These are phyloP conservation scores for Sanderia malayensis DNA, from an alignment of 30 jellyfish, hydroid and myxozoan genomes.

Conservation along the genomic window DNA sequence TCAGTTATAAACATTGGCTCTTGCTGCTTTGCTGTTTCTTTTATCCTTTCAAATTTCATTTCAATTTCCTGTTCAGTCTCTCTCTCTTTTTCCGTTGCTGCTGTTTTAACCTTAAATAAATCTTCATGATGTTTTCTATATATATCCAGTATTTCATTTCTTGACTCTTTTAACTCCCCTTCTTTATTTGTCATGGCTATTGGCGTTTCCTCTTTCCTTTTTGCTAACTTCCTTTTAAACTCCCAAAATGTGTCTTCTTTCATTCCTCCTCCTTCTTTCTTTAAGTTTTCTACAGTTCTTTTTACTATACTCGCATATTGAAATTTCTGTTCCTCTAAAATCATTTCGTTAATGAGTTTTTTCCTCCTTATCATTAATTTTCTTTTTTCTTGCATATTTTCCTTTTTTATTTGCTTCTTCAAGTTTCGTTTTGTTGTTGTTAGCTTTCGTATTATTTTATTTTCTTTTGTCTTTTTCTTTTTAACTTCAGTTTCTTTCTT, in stretches of 20 bases:
- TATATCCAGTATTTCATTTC: background rate
- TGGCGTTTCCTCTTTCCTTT: background rate
- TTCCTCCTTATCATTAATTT: constrained; percentile 5
- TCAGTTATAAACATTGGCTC: constrained; percentile 19
- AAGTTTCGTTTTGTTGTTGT: constrained; percentile 10
- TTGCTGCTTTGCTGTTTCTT: constrained; percentile 11
- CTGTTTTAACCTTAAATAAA: constrained; percentile 13
- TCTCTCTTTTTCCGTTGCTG: constrained; percentile 17
- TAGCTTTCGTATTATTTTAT: constrained; percentile 3
- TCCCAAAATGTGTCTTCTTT: constrained; percentile 38
- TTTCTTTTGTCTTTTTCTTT: constrained; percentile 2
- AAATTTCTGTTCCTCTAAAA: constrained; percentile 6
- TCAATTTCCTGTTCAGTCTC: constrained; percentile 5
- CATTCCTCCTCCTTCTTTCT: constrained; percentile 47
- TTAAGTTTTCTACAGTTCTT: constrained; percentile 15
- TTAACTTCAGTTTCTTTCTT: constrained; percentile 4
- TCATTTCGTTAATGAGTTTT: background rate
- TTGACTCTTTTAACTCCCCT: constrained; percentile 3
- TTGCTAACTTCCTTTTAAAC: constrained; percentile 28
- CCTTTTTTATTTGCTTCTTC: constrained; percentile 5
- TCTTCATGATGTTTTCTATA: constrained; percentile 8
- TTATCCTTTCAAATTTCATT: constrained; percentile 4
- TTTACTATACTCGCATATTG: constrained; percentile 1
- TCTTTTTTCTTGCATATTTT: background rate
- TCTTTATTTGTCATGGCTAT: constrained; percentile 16